These are phyloP conservation scores for Melanotaenia boesemani DNA, from an alignment of 2,797 vertebrate genomes.

Conservation along the genomic window DNA sequence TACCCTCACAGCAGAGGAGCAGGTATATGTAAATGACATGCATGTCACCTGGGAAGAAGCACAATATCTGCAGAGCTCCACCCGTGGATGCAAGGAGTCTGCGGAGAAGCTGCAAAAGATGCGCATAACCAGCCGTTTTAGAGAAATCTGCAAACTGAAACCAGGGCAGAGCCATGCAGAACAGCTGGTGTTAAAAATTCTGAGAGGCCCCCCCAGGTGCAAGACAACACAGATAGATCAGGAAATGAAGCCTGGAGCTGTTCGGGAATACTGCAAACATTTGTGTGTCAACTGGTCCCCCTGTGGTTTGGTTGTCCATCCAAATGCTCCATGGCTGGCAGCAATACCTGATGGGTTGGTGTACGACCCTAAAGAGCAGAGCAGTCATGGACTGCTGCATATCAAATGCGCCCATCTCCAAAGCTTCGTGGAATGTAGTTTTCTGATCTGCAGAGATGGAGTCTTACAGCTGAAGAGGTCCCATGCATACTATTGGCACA, in stretches of 20 bases:
- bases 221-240: slow-evolving; percentile 17
- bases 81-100: slow-evolving; percentile 18
- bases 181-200: slow-evolving; percentile 46
- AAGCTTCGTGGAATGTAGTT: slow-evolving; percentile 35
- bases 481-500: slow-evolving; percentile 45
- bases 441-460: slow-evolving; percentile 26
- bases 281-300: slow-evolving; percentile 57
- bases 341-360: slow-evolving; percentile 61
- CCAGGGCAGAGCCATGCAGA: slow-evolving; percentile 12
- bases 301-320: slow-evolving; percentile 62
- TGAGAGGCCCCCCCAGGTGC: not conserved
- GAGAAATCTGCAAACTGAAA: slow-evolving; percentile 52
- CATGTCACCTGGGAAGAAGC: slow-evolving; percentile 50
- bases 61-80: slow-evolving; percentile 35
- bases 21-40: slow-evolving; percentile 7
- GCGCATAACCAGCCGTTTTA: slow-evolving; percentile 48
- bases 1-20: slow-evolving; percentile 21
- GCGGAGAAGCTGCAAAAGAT: slow-evolving; percentile 16
- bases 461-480: slow-evolving; percentile 36
- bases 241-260: slow-evolving; percentile 38
- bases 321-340: slow-evolving; percentile 55
- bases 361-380: slow-evolving; percentile 52
- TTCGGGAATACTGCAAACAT: slow-evolving; percentile 56
- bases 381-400: slow-evolving; percentile 55
- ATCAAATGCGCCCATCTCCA: slow-evolving; percentile 11